phyloP scores from a whole-genome alignment of 2,797 vertebrate species.

The Sebastes matsubarae region DNA sequence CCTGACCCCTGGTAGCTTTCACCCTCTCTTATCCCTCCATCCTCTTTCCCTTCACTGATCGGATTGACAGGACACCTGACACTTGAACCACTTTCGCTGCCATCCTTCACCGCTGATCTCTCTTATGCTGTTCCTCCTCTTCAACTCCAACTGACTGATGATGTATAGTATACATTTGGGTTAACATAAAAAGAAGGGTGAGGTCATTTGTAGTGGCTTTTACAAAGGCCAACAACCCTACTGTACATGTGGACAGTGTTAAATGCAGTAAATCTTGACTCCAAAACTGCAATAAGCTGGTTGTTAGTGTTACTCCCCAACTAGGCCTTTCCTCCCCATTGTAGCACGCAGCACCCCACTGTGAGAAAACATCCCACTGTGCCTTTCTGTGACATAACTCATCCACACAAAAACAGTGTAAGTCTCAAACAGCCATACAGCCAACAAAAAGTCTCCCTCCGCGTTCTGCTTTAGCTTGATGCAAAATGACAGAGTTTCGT shows the following conservation, averaged over 20 bases:
- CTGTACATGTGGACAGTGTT: not conserved
- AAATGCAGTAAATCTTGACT: not conserved
- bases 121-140: not conserved
- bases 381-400: not conserved
- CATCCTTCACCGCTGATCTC: not conserved
- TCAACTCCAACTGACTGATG: not conserved
- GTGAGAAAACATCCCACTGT: not conserved
- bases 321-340: not conserved
- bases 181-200: not conserved
- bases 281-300: not conserved
- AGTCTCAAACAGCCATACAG: not conserved
- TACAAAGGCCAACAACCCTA: not conserved
- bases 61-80: constrained; percentile 45
- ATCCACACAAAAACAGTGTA: not conserved
- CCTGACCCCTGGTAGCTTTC: constrained; percentile 34
- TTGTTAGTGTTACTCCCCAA: not conserved
- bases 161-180: not conserved
- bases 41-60: constrained; percentile 54
- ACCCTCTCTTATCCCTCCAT: constrained; percentile 39
- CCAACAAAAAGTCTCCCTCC: not conserved
- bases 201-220: not conserved
- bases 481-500: not conserved
- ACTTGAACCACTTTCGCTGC: not conserved
- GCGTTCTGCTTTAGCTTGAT: not conserved
- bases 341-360: not conserved